Conservation (phyloP, 2,888 invertebrate species). For the Apamea sordens region DNA sequence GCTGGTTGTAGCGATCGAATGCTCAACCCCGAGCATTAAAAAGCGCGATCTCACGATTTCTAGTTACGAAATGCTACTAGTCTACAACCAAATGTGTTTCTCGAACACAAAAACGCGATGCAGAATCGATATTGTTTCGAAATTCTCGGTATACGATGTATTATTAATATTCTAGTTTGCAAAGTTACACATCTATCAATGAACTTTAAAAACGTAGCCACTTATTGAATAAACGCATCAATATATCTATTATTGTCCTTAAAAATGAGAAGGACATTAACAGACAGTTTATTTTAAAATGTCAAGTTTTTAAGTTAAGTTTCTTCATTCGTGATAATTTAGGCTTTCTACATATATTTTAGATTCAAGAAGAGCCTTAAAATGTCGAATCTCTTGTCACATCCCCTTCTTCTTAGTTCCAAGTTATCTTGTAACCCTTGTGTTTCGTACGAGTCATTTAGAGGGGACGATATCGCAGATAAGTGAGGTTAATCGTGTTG, state of each 20-base stretch:
- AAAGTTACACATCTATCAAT: neutral
- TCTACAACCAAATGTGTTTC: conserved; percentile 47
- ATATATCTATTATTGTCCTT: neutral
- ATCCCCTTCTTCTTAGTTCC: conserved; percentile 36
- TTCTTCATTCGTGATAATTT: neutral
- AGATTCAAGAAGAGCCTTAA: neutral
- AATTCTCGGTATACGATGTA: conserved; percentile 6
- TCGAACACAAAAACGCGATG: conserved; percentile 32
- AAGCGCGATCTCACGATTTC: conserved; percentile 56
- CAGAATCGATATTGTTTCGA: conserved; percentile 25
- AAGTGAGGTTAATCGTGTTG: conserved; percentile 67
- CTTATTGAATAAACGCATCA: neutral
- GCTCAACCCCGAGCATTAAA: conserved; percentile 50
- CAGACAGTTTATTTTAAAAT: neutral
- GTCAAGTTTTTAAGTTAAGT: neutral
- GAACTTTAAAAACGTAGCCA: neutral
- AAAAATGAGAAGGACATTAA: neutral
- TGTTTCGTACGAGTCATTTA: conserved; percentile 66
- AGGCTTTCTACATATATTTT: neutral
- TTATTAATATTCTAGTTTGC: neutral
- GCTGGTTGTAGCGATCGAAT: conserved; percentile 60
- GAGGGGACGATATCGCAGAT: conserved; percentile 61
- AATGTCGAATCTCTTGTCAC: neutral
- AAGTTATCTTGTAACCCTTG: conserved; percentile 52
- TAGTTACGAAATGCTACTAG: conserved; percentile 45